A percentile compares a stretch with the other conserved stretches of the same genome.
Conservation (phyloP, 2,113 vertebrate species). For the Gasterosteus aculeatus region DNA sequence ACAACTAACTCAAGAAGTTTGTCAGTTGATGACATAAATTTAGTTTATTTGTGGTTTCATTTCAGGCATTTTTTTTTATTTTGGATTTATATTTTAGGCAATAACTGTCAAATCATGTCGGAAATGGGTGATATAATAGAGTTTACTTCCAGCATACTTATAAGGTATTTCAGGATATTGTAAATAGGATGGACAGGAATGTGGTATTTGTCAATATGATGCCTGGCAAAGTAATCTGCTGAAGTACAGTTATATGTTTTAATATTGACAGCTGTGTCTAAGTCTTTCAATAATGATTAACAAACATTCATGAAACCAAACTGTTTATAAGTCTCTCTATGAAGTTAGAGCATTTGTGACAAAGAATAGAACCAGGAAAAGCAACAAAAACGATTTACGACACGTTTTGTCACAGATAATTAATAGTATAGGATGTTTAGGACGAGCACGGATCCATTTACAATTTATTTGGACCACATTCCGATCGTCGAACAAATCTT, state of each 20-base stretch:
- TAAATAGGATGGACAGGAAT: background rate
- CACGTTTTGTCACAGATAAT: conserved; percentile 32
- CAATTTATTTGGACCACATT: conserved; percentile 37
- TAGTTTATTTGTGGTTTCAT: background rate
- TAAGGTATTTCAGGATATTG: background rate
- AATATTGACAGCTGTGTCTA: background rate
- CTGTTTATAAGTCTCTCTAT: background rate
- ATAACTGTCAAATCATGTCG: background rate
- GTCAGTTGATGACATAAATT: background rate
- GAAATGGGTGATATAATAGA: background rate
- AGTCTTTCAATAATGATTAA: background rate
- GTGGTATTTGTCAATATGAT: background rate
- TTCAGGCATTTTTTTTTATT: background rate
- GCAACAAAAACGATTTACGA: conserved; percentile 27
- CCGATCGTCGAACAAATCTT: conserved; percentile 30
- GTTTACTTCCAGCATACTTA: background rate
- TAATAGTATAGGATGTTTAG: conserved; percentile 10
- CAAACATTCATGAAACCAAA: background rate
- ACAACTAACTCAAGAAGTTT: background rate
- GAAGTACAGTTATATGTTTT: background rate
- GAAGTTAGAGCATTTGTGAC: conserved; percentile 3
- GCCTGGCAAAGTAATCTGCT: background rate
- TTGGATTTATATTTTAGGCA: background rate
- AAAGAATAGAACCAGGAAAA: conserved; percentile 3
- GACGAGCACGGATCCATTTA: conserved; percentile 22